Base-by-base conservation (phyloP, 2,113 vertebrate species). In the Morone saxatilis region DNA sequence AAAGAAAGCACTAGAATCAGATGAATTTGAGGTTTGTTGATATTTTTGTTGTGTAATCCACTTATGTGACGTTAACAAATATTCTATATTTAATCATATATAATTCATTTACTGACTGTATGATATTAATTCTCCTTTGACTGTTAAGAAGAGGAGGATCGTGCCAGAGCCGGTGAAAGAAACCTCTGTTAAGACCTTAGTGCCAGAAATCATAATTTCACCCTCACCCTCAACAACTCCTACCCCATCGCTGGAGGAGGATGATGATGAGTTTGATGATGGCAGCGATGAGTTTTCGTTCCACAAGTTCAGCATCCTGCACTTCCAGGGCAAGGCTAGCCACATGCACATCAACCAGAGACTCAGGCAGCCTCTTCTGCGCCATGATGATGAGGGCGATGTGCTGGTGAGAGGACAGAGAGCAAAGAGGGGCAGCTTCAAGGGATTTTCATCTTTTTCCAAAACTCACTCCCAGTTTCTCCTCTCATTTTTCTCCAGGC, bases 331-430 rank as follows among this genome's bases (percentile, higher is more conserved):
- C 3, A 94, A 94, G 0, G 93, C 95, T 13, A 95, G 93, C 19
- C 95, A 97, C 63, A 96, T 90, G 0, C 95, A 99, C 56, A 94
- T 96, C 76, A 82, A 88, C 38, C 93, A 90, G 41, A 95, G 94
- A 48, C 94, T 99, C 12, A 93, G 80, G 1, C 87, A 96, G 68
- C 95, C 98, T 0, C 95, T 99, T 0, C 96, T 99, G n/a, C 95
- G 89, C 87, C 98, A 99, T 0, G 97, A 99, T 0, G 95, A 99
- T 5, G 95, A 97, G 48, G 92, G 94, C 0, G 96, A 99, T 0
- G 68, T 94, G 31, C 88, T 95, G 96, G 98, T 99, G 77, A 93
- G 89, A 68, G 6, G 48, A 22, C 11, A 3, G 6, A 71, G 0
- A 68, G 7, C 25, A 75, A 40, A 5, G 6, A 54, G 31, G 31